Conservation (phyloP, 2,797 vertebrate species). For the Acropternis orthonyx region DNA sequence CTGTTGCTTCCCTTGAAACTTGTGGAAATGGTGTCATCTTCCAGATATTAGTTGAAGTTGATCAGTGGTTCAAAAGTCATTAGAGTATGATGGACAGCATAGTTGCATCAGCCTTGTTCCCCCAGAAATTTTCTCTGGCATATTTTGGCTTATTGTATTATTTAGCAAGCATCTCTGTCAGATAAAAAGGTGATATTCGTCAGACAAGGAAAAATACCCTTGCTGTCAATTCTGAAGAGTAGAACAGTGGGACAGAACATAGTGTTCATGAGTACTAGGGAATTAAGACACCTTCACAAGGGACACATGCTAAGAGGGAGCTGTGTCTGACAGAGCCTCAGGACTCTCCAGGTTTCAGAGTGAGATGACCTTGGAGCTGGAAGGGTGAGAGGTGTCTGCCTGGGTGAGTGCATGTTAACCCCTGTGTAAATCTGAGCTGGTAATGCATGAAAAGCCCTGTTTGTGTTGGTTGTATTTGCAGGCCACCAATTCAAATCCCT, state of each 20-base stretch:
- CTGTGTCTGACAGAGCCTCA: neutral
- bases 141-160: neutral
- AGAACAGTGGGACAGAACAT: neutral
- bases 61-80: neutral
- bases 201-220: neutral
- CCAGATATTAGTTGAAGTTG: neutral
- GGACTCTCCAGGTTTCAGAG: neutral
- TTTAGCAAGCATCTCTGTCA: neutral
- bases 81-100: neutral
- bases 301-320: neutral
- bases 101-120: neutral
- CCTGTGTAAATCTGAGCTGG: neutral
- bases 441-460: fast-evolving
- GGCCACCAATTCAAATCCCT: neutral
- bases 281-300: neutral
- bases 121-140: neutral
- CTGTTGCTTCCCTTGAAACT: neutral
- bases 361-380: neutral
- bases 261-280: neutral
- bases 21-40: neutral
- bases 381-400: neutral
- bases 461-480: neutral
- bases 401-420: neutral
- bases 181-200: neutral
- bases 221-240: neutral